Conservation (phyloP, 2,113 vertebrate genomes). For the Erinaceus europaeus region DNA sequence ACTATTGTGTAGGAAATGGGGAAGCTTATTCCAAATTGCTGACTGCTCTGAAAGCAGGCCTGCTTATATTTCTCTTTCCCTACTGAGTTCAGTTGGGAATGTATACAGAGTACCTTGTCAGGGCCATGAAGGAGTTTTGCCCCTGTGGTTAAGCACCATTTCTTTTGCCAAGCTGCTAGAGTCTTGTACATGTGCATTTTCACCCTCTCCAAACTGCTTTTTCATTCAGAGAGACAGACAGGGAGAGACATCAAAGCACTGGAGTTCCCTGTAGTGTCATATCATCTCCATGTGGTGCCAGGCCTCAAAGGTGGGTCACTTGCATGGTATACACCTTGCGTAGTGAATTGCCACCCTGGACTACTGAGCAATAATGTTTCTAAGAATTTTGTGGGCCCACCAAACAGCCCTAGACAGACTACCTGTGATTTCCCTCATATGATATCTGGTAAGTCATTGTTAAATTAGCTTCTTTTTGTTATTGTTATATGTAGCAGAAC, state of each 20-base stretch:
- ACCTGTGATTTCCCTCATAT: background rate
- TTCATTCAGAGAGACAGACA: no score
- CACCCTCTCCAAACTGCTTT: no score
- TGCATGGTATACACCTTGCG: background rate
- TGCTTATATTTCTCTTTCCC: background rate
- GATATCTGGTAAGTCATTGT: background rate
- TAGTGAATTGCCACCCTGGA: background rate
- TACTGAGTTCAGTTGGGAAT: background rate
- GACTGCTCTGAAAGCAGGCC: background rate
- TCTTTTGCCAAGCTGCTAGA: no score
- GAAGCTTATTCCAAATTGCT: no score
- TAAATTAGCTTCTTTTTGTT: background rate
- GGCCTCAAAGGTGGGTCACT: no score
- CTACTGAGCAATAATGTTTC: background rate
- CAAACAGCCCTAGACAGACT: background rate
- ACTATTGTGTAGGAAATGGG: background rate
- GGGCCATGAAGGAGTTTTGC: no score
- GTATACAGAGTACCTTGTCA: background rate
- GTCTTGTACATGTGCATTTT: no score
- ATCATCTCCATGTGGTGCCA: no score
- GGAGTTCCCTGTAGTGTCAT: no score
- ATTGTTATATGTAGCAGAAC: background rate
- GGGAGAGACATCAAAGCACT: no score
- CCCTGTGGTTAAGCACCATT: no score
- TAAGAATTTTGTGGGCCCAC: background rate